These are phyloP conservation scores for Cacatua alba DNA, from an alignment of 2,113 vertebrate species.

Conservation along the genomic window DNA sequence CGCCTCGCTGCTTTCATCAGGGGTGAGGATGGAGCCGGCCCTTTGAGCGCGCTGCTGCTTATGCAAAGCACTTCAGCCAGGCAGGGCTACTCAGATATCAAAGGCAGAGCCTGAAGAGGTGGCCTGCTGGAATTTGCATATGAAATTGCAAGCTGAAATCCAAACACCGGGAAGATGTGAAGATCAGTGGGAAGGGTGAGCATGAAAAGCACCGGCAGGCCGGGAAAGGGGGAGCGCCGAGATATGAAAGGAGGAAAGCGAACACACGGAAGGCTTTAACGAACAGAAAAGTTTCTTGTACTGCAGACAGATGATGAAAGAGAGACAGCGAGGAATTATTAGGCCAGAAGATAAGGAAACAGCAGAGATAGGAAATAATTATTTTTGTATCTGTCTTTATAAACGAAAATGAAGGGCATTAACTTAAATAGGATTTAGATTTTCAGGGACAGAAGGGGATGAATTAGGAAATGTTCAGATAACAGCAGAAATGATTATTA, in stretches of 20 bases:
- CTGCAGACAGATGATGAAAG: slow-evolving; percentile 72
- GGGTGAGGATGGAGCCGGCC: slow-evolving; percentile 50
- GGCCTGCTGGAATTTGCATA: slow-evolving; percentile 49
- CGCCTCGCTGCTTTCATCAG: slow-evolving; percentile 45
- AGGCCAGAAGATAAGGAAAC: slow-evolving; percentile 81
- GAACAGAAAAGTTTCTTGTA: slow-evolving; percentile 67
- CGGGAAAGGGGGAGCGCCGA: not conserved
- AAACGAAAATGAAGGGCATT: slow-evolving; percentile 86
- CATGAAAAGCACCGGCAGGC: not conserved
- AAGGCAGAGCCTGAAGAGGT: slow-evolving; percentile 38
- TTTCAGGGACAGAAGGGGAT: slow-evolving; percentile 77
- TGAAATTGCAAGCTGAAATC: not conserved
- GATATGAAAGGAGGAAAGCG: slow-evolving; percentile 61
- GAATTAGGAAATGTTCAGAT: slow-evolving; percentile 77
- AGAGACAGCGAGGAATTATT: slow-evolving; percentile 75
- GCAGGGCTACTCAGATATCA: slow-evolving; percentile 44
- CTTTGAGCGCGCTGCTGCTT: not conserved
- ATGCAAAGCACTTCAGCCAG: slow-evolving; percentile 21
- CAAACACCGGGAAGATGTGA: not conserved
- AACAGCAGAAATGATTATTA: slow-evolving; percentile 69
- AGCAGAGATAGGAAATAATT: slow-evolving; percentile 83
- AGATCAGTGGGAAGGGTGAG: not conserved
- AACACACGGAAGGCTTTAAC: slow-evolving; percentile 69
- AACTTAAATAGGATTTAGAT: slow-evolving; percentile 83
- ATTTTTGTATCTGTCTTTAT: slow-evolving; percentile 85